A percentile compares a stretch with the other conserved stretches of the same genome.
Evolutionary conservation across 2,888 invertebrate genomes (phyloP).

Genomic region (Dascillus cervinus): DNA sequence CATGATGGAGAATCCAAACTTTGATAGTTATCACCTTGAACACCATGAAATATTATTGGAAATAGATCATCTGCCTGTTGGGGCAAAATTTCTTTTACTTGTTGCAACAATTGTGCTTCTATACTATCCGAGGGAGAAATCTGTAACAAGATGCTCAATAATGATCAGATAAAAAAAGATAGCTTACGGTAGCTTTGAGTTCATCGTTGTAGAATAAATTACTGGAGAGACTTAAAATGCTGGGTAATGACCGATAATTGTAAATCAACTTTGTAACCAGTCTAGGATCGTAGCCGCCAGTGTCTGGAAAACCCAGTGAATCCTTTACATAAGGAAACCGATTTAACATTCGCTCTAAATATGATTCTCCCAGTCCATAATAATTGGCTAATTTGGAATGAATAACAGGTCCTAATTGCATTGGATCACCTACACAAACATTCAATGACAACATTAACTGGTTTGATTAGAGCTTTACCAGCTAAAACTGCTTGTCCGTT

Average conservation of each 20-base stretch:
- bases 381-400: slow-evolving; percentile 57
- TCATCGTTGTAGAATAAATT: slow-evolving; percentile 77
- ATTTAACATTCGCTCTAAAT: slow-evolving; percentile 58
- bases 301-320: slow-evolving; percentile 48
- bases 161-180: too few relatives aligned
- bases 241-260: too few relatives aligned
- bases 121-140: too few relatives aligned
- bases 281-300: slow-evolving; percentile 70
- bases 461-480: slow-evolving; percentile 44
- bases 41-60: slow-evolving; percentile 64
- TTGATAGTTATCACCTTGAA: slow-evolving; percentile 60
- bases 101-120: too few relatives aligned
- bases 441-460: too few relatives aligned
- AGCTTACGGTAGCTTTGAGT: slow-evolving; percentile 56
- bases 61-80: too few relatives aligned
- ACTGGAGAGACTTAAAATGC: slow-evolving; percentile 70
- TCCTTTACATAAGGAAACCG: slow-evolving; percentile 63
- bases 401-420: slow-evolving; percentile 81
- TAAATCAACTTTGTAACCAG: slow-evolving; percentile 77
- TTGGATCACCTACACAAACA: too few relatives aligned
- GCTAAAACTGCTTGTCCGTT: slow-evolving; percentile 63
- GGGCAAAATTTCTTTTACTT: too few relatives aligned
- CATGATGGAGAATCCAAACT: slow-evolving; percentile 78
- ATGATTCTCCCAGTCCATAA: too few relatives aligned
- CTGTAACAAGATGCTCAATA: too few relatives aligned